Percentiles rank a stretch among this genome's conserved stretches.
These are phyloP conservation scores for Caenorhabditis zanzibari DNA, from an alignment of 2,888 invertebrate species.

Conservation along the genomic window DNA sequence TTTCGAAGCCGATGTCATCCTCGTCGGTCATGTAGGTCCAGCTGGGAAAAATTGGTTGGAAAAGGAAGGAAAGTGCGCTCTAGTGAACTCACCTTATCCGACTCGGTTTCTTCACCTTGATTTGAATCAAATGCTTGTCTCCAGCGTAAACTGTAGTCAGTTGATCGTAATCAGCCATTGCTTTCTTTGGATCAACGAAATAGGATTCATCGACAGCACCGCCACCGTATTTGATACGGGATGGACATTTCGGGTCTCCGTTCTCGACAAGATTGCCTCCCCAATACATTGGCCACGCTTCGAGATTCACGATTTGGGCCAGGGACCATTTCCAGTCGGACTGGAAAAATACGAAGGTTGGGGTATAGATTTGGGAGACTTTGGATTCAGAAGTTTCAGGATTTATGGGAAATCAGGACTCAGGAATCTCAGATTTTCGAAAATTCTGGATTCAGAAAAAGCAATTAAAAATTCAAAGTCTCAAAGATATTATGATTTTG, in stretches of 20 bases:
- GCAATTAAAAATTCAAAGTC: no score
- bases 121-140: conserved; percentile 82
- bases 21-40: conserved; percentile 83
- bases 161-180: conserved; percentile 82
- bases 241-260: conserved; percentile 80
- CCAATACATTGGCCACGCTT: conserved; percentile 83
- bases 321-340: conserved; percentile 81
- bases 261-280: conserved; percentile 80
- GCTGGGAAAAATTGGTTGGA: conserved; percentile 70
- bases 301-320: conserved; percentile 80
- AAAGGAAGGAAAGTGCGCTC: no score
- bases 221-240: conserved; percentile 76
- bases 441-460: no score
- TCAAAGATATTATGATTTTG: no score
- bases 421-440: no score
- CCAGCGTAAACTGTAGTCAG: conserved; percentile 83
- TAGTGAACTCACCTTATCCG: conserved; percentile 76
- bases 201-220: conserved; percentile 82
- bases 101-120: conserved; percentile 78
- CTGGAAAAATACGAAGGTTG: conserved; percentile 41
- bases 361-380: not conserved
- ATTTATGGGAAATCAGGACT: not conserved
- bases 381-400: not conserved
- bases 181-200: conserved; percentile 78
- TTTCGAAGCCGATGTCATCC: conserved; percentile 83